A percentile compares a stretch with the other conserved stretches of the same genome.
Evolutionary conservation across 2,888 invertebrate species (phyloP).

Genomic region (Arrhopalites spinosus): DNA sequence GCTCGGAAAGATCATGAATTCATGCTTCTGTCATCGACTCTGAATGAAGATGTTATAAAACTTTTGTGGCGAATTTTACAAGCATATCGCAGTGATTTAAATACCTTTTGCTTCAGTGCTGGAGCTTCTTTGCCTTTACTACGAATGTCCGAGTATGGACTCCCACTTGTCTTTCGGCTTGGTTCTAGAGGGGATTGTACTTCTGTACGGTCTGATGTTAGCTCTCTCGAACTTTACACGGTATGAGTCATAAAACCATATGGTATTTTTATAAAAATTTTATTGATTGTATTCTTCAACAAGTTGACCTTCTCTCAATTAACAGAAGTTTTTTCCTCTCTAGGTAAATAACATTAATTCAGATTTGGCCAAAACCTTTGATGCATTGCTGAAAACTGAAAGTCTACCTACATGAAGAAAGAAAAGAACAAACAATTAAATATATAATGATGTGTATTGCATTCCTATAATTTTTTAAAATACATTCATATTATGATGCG

Average conservation of each 20-base stretch:
- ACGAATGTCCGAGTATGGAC: constrained; percentile 39
- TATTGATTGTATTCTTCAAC: background rate
- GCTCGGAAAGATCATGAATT: constrained; percentile 61
- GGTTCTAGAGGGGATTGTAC: constrained; percentile 60
- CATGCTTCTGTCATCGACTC: constrained; percentile 58
- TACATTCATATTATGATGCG: background rate
- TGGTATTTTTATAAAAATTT: background rate
- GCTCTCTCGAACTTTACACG: constrained; percentile 60
- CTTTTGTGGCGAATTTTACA: constrained; percentile 58
- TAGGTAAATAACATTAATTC: constrained; percentile 55
- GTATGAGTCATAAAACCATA: constrained; percentile 56
- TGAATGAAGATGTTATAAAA: constrained; percentile 58
- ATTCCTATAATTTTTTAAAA: background rate
- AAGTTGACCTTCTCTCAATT: background rate
- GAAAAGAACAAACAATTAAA: background rate
- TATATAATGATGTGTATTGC: background rate
- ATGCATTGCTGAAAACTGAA: constrained; percentile 23
- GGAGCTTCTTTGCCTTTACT: constrained; percentile 58
- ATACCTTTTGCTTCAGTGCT: constrained; percentile 59
- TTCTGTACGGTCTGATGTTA: constrained; percentile 59
- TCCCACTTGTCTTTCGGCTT: constrained; percentile 60
- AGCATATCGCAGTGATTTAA: constrained; percentile 53
- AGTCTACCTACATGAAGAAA: background rate
- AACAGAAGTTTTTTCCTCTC: background rate
- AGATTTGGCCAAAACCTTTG: constrained; percentile 46